Base-by-base conservation (phyloP, 2,797 vertebrate genomes). In the Muscicapa comitata region DNA sequence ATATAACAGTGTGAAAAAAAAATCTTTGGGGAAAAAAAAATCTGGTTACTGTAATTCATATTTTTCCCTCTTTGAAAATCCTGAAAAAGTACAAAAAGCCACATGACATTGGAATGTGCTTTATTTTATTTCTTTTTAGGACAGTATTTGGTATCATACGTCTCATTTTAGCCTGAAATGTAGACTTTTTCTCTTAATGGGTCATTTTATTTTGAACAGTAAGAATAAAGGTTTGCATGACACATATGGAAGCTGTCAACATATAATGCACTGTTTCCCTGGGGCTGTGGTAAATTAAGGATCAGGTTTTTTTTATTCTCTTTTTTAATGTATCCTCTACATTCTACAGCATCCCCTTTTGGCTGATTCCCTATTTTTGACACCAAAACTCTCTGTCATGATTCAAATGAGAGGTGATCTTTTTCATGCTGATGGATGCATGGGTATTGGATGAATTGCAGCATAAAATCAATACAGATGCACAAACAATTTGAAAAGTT, bases 241-340 rank as follows among this genome's bases (percentile, higher is more conserved):
- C 92, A 95, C 95, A 96, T 95, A 96, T 96, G 96, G 96, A 97
- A 97, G 65, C 86, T 97, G 95, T 97, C 97, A 96, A 94, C 89
- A 93, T 97, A 59, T 92, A 95, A 97, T 91, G 87, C 96, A 71
- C 57, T 92, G 25, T 91, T 93, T 93, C 78, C 67, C 94, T 83
- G 43, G 28, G 91, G 96, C 91, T 90, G 68, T 79, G 65, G 79
- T 91, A 95, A 95, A 95, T 95, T 93, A 96, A 94, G 54, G 77
- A 88, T 94, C 74, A 80, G 81, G 33, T 5, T 78, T 77, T 81
- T 86, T 90, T 90, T 0, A 80, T 90, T 93, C 76, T 83, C 57
- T 82, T 91, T 96, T 94, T 92, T 40, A 94, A 94, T 66, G 38
- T 90, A 58, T 94, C 54, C 89, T 91, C 33, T 77, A 63, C 61